Evolutionary conservation across 30 jellyfish, hydroid and myxozoan species (phyloP).

Genomic region (Phacellophora camtschatica): DNA sequence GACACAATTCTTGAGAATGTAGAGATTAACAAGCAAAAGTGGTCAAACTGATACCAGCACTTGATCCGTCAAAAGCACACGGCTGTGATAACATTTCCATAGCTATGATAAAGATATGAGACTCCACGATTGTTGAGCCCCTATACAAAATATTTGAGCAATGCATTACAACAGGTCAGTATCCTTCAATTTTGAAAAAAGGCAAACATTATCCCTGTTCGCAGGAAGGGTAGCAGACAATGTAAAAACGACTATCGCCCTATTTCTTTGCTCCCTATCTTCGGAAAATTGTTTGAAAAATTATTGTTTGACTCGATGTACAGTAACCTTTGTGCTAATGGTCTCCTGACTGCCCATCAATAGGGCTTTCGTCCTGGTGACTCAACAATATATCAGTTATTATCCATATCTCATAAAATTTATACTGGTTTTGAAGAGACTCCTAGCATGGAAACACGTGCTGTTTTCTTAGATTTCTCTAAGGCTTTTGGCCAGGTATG

Average conservation of each 20-base stretch:
- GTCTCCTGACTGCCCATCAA: conserved; percentile 24
- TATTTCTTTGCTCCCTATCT: conserved; percentile 33
- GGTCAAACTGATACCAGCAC: background rate
- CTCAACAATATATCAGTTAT: conserved; percentile 17
- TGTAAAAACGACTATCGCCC: conserved; percentile 11
- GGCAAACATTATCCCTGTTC: conserved; percentile 47
- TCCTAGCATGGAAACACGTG: conserved; percentile 18
- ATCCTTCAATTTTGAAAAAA: conserved; percentile 27
- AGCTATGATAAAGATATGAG: conserved; percentile 36
- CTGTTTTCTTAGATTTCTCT: conserved; percentile 11
- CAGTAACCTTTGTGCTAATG: conserved; percentile 23
- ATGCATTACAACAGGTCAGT: conserved; percentile 5
- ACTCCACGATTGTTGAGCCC: conserved; percentile 41
- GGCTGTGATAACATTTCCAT: conserved; percentile 44
- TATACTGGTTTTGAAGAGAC: conserved; percentile 22
- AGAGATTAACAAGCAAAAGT: background rate
- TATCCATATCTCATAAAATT: conserved; percentile 20
- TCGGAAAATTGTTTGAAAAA: conserved; percentile 67
- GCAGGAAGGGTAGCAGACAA: conserved; percentile 36
- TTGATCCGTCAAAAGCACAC: conserved; percentile 25
- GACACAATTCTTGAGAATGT: background rate
- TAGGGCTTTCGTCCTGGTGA: conserved; percentile 51
- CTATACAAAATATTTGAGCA: background rate
- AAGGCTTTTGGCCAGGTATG: conserved; percentile 16
- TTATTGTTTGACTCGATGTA: conserved; percentile 18